Evolutionary conservation across 2,113 vertebrate genomes (phyloP).

Genomic region (Ctenomys sociabilis): DNA sequence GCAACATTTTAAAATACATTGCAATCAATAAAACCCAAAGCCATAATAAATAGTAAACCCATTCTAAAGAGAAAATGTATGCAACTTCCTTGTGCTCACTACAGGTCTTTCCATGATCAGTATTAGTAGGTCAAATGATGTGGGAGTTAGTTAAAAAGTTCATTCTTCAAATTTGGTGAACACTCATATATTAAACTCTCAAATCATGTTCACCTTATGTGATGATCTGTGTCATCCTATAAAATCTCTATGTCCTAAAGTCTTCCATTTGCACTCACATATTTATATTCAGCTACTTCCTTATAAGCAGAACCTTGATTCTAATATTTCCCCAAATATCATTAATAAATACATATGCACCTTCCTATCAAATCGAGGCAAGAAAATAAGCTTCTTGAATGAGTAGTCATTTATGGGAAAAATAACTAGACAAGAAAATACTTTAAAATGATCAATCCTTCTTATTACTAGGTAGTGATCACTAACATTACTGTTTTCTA

Average conservation of each 20-base stretch:
- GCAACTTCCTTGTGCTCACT: constrained; percentile 59
- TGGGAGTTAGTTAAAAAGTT: constrained; percentile 60
- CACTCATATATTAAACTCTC: constrained; percentile 60
- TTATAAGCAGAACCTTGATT: background rate
- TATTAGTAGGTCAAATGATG: constrained; percentile 61
- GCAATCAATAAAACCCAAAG: constrained; percentile 54
- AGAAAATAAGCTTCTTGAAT: constrained; percentile 28
- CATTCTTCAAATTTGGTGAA: constrained; percentile 67
- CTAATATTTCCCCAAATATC: constrained; percentile 18
- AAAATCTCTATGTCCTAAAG: constrained; percentile 64
- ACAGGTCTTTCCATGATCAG: constrained; percentile 51
- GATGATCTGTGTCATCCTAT: background rate
- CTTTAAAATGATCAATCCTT: background rate
- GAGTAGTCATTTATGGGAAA: background rate
- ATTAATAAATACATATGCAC: constrained; percentile 57
- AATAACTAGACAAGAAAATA: constrained; percentile 42
- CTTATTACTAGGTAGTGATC: background rate
- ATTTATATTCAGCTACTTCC: background rate
- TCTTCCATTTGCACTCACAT: constrained; percentile 54
- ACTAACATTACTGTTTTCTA: background rate
- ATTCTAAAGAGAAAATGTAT: constrained; percentile 52
- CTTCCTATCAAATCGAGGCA: constrained; percentile 13
- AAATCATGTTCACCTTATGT: constrained; percentile 1
- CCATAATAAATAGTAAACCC: constrained; percentile 51
- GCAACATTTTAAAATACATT: constrained; percentile 43